A percentile compares a stretch with the other conserved stretches of the same genome.
phyloP scores from a whole-genome alignment of 2,888 invertebrate species.

The Dusona sp. region DNA sequence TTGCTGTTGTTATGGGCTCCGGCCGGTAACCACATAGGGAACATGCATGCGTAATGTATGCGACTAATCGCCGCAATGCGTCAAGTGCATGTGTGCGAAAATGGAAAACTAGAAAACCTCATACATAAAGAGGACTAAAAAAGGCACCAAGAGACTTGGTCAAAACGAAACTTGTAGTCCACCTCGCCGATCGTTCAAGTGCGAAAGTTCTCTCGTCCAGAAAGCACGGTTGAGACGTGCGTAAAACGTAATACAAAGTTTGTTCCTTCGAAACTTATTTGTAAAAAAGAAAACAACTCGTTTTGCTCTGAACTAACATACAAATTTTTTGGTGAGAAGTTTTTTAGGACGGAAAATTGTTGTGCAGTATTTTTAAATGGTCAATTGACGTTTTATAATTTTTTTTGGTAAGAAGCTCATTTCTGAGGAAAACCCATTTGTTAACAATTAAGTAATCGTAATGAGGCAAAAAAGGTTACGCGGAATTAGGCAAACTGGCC shows the following conservation, averaged over 20 bases:
- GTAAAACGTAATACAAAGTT: slow-evolving; percentile 18
- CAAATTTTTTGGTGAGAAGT: neutral
- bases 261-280: slow-evolving; percentile 31
- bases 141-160: slow-evolving; percentile 22
- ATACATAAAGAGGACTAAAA: slow-evolving; percentile 12
- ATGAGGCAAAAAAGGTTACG: too few relatives aligned
- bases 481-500: too few relatives aligned
- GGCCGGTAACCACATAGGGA: slow-evolving; percentile 58
- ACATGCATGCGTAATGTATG: slow-evolving; percentile 78
- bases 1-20: slow-evolving; percentile 70
- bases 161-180: slow-evolving; percentile 44
- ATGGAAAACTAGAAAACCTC: slow-evolving; percentile 19
- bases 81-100: slow-evolving; percentile 66
- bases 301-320: neutral
- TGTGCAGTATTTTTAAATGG: neutral
- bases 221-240: neutral
- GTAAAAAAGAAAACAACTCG: neutral
- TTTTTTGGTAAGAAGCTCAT: neutral
- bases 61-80: slow-evolving; percentile 78
- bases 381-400: too few relatives aligned
- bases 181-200: slow-evolving; percentile 59
- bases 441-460: too few relatives aligned
- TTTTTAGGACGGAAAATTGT: neutral
- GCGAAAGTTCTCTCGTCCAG: slow-evolving; percentile 24
- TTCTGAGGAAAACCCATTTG: too few relatives aligned